Conservation (phyloP, 2,113 vertebrate species). For the Trogon surrucura region DNA sequence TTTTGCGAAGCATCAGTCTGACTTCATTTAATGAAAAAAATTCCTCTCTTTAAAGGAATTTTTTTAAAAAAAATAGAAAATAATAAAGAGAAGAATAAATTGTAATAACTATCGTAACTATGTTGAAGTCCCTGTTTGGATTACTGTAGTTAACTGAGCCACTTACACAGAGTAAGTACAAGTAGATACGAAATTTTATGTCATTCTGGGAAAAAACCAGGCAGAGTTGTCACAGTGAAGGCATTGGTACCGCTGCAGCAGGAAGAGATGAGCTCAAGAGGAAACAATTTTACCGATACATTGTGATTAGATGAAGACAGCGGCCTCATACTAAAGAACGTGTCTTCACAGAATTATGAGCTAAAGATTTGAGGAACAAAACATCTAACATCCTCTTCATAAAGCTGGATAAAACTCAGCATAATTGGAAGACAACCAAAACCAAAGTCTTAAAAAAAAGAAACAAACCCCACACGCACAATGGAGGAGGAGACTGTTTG, state of each 20-base stretch:
- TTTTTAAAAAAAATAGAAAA: not conserved
- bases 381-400: not conserved
- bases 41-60: not conserved
- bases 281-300: not conserved
- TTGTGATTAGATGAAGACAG: not conserved
- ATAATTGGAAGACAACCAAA: not conserved
- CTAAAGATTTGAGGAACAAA: not conserved
- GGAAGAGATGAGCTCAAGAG: not conserved
- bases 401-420: not conserved
- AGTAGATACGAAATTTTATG: not conserved
- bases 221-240: not conserved
- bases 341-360: not conserved
- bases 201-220: not conserved
- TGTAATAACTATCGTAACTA: not conserved
- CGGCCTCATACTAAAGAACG: not conserved
- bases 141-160: not conserved
- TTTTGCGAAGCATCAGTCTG: not conserved
- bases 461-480: rapidly evolving
- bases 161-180: not conserved
- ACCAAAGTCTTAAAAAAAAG: not conserved
- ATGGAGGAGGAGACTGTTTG: not conserved
- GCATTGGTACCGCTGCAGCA: not conserved
- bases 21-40: not conserved
- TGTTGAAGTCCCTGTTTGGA: not conserved
- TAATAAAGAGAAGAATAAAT: not conserved